Base-by-base conservation (phyloP, 37 sponge, comb jelly and placozoan species). In the Spongia lamella region DNA sequence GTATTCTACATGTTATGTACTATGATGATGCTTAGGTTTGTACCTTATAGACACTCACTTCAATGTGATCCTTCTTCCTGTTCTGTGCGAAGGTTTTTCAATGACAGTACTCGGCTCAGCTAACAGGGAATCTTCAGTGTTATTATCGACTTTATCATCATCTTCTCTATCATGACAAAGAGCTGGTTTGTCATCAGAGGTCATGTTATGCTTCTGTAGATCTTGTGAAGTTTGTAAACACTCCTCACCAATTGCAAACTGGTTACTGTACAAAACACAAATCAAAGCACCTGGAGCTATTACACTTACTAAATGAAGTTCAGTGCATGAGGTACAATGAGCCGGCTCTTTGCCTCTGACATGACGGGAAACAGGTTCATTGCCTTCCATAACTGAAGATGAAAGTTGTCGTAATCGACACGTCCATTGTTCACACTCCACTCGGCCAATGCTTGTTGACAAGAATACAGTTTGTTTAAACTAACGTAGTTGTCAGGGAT, bases 351-450 rank as follows among this genome's bases (percentile, higher is more conserved):
- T 16, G 80, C 25, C 63, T 94, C 96, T 14, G 79, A 76, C 15
- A 85, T 30, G 0, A 51, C 55, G 0, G 80, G 71, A 7, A 85
- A 39, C 31, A 22, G 57, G 29, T 59, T 38, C 26, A 92, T 56
- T 34, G 65, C 67, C 56, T 66, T 83, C 96, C 96, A 94, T 35
- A 94, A 56, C 70, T 88, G 71, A 32, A 50, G 52, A 21, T 85
- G 65, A 68, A 59, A 88, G 80, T 92, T 94, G 56, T 63, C 56
- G 29, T 87, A 74, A 66, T 94, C 93, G 0, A 79, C 70, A n/a
- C 72, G 72, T 54, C 89, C 84, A 16, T 52, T 21, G 54, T 87
- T 80, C 66, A 72, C 47, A 33, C 66, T 72, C 62, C 20, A 20
- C 21, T 56, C 13, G 25, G 47, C 47, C 47, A 43, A 13, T 13